A percentile compares a stretch with the other conserved stretches of the same genome.
Evolutionary conservation across 2,888 invertebrate genomes (phyloP).

Genomic region (Zaprionus obscuricornis): DNA sequence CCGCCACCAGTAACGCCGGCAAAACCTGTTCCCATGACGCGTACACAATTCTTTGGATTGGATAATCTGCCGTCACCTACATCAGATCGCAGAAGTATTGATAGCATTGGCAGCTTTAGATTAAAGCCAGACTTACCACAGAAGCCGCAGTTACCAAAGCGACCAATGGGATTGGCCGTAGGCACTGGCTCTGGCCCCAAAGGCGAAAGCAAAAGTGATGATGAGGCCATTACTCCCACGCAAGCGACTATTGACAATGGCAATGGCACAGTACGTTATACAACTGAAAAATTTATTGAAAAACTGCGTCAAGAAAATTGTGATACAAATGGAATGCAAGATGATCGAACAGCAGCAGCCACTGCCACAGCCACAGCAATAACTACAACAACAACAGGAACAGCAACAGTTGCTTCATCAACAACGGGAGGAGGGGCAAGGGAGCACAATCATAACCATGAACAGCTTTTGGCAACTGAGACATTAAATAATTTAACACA

Average conservation of each 20-base stretch:
- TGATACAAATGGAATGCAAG: slow-evolving; percentile 61
- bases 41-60: slow-evolving; percentile 80
- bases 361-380: background rate
- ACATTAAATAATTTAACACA: slow-evolving; percentile 31
- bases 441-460: slow-evolving; percentile 56
- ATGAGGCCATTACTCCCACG: slow-evolving; percentile 67
- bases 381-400: slow-evolving; percentile 5
- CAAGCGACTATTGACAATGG: slow-evolving; percentile 69
- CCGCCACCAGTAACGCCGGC: slow-evolving; percentile 69
- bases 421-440: slow-evolving; percentile 9
- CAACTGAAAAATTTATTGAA: slow-evolving; percentile 73
- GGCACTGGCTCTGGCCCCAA: slow-evolving; percentile 31
- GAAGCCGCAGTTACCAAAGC: slow-evolving; percentile 92
- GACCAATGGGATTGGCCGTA: slow-evolving; percentile 84
- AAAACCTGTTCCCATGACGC: slow-evolving; percentile 81
- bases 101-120: slow-evolving; percentile 74
- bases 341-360: slow-evolving; percentile 36
- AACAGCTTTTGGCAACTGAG: slow-evolving; percentile 37
- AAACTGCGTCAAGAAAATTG: slow-evolving; percentile 67
- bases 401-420: background rate
- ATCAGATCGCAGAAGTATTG: slow-evolving; percentile 78
- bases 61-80: slow-evolving; percentile 79
- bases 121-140: slow-evolving; percentile 83
- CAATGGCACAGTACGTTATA: slow-evolving; percentile 55
- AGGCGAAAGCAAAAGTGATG: slow-evolving; percentile 69